These are phyloP conservation scores for Blastobasis lacticolella DNA, from an alignment of 2,888 invertebrate species.

Conservation along the genomic window DNA sequence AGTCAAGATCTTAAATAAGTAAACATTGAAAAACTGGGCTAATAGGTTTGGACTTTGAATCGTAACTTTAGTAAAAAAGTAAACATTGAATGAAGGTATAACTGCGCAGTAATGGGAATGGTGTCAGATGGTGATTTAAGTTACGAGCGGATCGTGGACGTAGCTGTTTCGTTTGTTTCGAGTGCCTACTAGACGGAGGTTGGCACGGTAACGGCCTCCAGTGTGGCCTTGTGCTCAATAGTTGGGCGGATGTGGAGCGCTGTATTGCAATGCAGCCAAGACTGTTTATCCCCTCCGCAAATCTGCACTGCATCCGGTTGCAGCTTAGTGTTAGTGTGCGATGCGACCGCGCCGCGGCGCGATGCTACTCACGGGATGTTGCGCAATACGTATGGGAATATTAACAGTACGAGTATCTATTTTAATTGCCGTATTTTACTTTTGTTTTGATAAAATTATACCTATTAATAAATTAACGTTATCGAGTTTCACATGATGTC, in stretches of 20 bases:
- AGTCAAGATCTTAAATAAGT: neutral
- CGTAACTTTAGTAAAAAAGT: too few species aligned
- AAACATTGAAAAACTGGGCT: neutral
- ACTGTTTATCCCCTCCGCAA: slow-evolving; percentile 13
- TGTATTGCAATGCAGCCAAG: slow-evolving; percentile 18
- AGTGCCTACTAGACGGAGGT: slow-evolving; percentile 11
- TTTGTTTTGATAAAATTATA: neutral
- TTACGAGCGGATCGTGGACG: too few species aligned
- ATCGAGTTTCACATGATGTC: neutral
- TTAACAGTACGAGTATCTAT: too few species aligned
- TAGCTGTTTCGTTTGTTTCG: too few species aligned
- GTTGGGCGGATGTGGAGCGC: slow-evolving; percentile 30
- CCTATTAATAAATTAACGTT: slow-evolving; percentile 1
- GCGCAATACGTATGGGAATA: too few species aligned
- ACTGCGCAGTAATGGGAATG: neutral
- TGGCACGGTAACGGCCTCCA: slow-evolving; percentile 10
- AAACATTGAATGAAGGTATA: neutral
- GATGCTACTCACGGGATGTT: too few species aligned
- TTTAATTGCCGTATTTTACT: too few species aligned
- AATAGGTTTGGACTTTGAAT: slow-evolving; percentile 2
- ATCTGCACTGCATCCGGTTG: slow-evolving; percentile 17
- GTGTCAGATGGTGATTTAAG: too few species aligned
- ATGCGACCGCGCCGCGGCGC: neutral
- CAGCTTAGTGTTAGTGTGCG: neutral
- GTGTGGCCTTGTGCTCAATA: slow-evolving; percentile 34